phyloP scores from a whole-genome alignment of 2,888 invertebrate species.

The Trypoxylon attenuatum region DNA sequence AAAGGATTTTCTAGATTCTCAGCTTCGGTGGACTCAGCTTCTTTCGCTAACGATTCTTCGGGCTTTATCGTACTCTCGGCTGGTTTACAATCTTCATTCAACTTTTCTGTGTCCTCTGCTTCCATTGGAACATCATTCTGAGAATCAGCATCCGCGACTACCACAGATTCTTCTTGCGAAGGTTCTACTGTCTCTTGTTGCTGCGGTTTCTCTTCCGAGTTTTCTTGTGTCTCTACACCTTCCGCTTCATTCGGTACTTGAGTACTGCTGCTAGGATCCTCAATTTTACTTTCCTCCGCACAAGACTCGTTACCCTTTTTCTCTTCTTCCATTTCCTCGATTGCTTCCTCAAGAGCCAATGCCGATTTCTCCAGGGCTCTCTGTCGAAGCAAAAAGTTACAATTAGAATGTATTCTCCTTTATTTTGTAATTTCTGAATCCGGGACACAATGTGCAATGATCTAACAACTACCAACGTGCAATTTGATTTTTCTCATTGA shows the following conservation, averaged over 20 bases:
- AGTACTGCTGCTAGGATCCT: slow-evolving; percentile 44
- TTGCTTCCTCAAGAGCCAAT: slow-evolving; percentile 58
- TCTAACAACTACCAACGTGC: slow-evolving; percentile 23
- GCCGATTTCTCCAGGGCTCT: slow-evolving; percentile 67
- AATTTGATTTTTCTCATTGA: no score
- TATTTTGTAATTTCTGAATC: not conserved
- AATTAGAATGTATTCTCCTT: not conserved
- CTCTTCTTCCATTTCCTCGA: slow-evolving; percentile 62
- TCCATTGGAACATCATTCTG: slow-evolving; percentile 59
- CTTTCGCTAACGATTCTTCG: slow-evolving; percentile 65
- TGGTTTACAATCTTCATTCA: slow-evolving; percentile 73
- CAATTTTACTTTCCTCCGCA: slow-evolving; percentile 49
- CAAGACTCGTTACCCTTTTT: slow-evolving; percentile 59
- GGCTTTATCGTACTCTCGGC: slow-evolving; percentile 72
- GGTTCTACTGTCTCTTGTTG: slow-evolving; percentile 75
- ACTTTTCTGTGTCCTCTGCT: slow-evolving; percentile 36
- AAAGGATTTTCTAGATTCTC: slow-evolving; percentile 78
- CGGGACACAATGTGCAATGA: no score
- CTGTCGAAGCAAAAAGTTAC: slow-evolving; percentile 48
- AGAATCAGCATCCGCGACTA: slow-evolving; percentile 64
- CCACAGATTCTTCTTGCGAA: slow-evolving; percentile 57
- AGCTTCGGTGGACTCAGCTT: slow-evolving; percentile 58
- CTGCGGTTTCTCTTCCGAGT: slow-evolving; percentile 70
- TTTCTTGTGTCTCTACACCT: slow-evolving; percentile 76
- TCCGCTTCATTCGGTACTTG: slow-evolving; percentile 65